These are phyloP conservation scores for Metallyticus violacea DNA, from an alignment of 2,888 invertebrate genomes.

Conservation along the genomic window DNA sequence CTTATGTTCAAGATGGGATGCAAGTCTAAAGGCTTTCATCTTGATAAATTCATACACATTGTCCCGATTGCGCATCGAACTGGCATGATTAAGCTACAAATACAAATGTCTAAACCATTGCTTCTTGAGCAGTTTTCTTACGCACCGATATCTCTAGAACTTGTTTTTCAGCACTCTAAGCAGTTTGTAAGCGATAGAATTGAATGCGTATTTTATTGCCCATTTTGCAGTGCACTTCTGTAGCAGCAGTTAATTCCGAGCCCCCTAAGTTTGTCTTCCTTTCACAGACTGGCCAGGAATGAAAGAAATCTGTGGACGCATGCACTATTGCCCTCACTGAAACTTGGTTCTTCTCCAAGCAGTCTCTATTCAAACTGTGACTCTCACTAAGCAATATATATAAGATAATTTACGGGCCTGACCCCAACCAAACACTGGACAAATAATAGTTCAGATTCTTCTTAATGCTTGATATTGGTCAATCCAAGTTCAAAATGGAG, in stretches of 20 bases:
- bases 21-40: no score
- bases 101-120: no score
- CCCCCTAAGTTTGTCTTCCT: neutral
- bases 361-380: neutral
- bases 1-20: no score
- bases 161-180: neutral
- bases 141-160: no score
- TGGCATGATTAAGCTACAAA: no score
- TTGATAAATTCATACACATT: no score
- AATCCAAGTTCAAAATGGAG: no score
- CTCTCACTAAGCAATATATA: neutral
- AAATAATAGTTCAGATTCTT: no score
- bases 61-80: no score
- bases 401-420: neutral
- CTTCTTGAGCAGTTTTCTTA: no score
- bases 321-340: neutral
- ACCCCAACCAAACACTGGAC: no score
- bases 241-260: neutral
- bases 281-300: neutral
- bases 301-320: neutral
- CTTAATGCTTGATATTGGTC: no score
- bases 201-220: neutral
- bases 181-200: neutral
- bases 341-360: neutral
- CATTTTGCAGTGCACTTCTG: neutral